phyloP scores from a whole-genome alignment of 1,140 invertebrate species.

The Gerris buenoi region DNA sequence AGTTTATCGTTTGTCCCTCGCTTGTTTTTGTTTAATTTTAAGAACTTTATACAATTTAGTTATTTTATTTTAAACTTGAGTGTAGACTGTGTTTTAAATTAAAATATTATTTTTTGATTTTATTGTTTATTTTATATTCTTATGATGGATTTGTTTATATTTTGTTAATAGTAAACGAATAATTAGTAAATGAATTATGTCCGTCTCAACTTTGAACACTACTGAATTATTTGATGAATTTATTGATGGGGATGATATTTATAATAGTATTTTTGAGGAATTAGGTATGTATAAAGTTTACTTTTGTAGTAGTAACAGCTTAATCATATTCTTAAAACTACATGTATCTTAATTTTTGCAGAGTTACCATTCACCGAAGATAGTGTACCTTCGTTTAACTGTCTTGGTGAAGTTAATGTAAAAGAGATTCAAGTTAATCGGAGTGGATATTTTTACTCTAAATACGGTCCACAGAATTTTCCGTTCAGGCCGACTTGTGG shows the following conservation, averaged over 20 bases:
- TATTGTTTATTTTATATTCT: too few relatives aligned
- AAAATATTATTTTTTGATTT: too few relatives aligned
- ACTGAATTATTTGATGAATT: neutral
- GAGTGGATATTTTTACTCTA: neutral
- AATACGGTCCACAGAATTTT: neutral
- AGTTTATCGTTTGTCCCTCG: too few relatives aligned
- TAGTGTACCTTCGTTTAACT: conserved; percentile 6
- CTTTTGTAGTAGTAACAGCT: neutral
- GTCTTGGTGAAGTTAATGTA: conserved; percentile 8
- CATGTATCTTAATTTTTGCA: neutral
- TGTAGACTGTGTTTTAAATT: too few relatives aligned
- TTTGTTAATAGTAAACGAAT: too few relatives aligned
- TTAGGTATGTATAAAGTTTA: neutral
- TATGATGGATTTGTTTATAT: too few relatives aligned
- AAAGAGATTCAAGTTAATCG: conserved; percentile 1
- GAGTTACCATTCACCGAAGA: neutral
- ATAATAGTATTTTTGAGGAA: neutral
- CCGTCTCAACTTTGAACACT: too few relatives aligned
- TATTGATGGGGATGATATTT: neutral
- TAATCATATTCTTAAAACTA: neutral
- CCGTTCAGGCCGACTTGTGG: neutral
- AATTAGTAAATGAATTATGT: too few relatives aligned
- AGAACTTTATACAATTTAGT: too few relatives aligned
- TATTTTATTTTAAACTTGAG: too few relatives aligned
- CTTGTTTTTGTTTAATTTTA: too few relatives aligned